Evolutionary conservation across 2,113 vertebrate species (phyloP), one percentile per base, ranked within the genome.

Genomic region (Gopherus flavomarginatus): DNA sequence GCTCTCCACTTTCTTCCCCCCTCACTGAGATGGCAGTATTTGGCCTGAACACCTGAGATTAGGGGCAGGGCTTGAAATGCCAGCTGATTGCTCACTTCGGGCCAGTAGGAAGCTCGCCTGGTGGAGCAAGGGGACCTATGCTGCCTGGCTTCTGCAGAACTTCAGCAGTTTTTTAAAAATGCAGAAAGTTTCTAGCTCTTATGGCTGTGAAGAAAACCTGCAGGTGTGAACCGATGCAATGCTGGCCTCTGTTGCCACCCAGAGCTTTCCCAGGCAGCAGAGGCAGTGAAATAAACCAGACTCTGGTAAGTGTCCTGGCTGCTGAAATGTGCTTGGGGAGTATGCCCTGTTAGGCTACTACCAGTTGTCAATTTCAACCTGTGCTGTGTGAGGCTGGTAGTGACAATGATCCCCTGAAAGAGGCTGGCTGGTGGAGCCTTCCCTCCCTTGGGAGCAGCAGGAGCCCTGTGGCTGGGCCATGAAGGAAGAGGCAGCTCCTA

Each of bases 11-110:
- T n/a, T 77, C 77, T 5, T 14, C 57, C 27, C 9, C 57, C 26
- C 54, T 92, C 59, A 87, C 87, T 96, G 89, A 94, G 95, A 90
- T 94, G 95, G 81, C 90, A 90, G 90, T 80, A 13, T 93, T 96
- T 96, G 91, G 92, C 86, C 95, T 82, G 90, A 95, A 86, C 91
- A 94, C 81, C 95, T 95, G 90, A 89, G 95, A 96, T 93, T 94
- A 96, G 72, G 95, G 89, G 95, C 96, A 89, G 90, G 94, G 83
- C 93, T 90, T 90, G 93, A 92, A 96, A 97, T 96, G 94, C 75
- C 85, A 94, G 86, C 77, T 92, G 90, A 89, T 95, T 92, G 88
- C 88, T 95, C 94, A 93, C 96, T 94, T 89, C 77, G 93, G 94
- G 94, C 95, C n/a, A 94, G 95, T 92, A 90, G 92, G 90, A 95